Evolutionary conservation across 2,888 invertebrate genomes (phyloP).

Genomic region (Spatulosminthurus flaviceps): DNA sequence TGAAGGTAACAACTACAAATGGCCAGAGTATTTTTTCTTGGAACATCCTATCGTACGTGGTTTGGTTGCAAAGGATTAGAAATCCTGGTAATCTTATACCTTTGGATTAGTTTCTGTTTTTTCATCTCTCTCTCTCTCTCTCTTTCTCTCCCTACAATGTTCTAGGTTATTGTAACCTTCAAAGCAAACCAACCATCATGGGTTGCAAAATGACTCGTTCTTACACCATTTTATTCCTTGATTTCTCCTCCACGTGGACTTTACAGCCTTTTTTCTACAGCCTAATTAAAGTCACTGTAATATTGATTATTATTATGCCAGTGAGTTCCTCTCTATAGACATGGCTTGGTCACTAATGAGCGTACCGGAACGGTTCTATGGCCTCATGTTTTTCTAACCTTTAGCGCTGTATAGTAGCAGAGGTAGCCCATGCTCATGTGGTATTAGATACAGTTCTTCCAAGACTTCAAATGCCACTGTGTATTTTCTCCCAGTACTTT

Average conservation of each 20-base stretch:
- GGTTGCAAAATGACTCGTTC: background rate
- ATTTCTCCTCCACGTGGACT: background rate
- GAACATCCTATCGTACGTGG: conserved; percentile 15
- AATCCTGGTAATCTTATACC: conserved; percentile 40
- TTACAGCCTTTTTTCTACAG: background rate
- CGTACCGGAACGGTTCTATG: background rate
- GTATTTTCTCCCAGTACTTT: no score
- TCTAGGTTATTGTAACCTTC: background rate
- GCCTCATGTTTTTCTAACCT: background rate
- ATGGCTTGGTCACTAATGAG: background rate
- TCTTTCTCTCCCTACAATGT: no score
- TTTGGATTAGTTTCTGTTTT: conserved; percentile 28
- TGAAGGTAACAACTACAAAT: conserved; percentile 14
- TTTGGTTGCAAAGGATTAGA: conserved; percentile 20
- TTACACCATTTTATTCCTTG: background rate
- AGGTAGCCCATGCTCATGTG: no score
- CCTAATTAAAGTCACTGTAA: conserved; percentile 5
- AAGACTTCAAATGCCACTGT: no score
- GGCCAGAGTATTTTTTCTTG: conserved; percentile 8
- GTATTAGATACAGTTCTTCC: no score
- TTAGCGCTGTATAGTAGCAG: background rate
- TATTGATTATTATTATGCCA: conserved; percentile 14
- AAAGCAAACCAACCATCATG: background rate
- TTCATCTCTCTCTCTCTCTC: no score
- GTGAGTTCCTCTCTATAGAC: background rate